A percentile compares a stretch with the other conserved stretches of the same genome.
Conservation (phyloP, 2,888 invertebrate species). For the Tineola bisselliella region DNA sequence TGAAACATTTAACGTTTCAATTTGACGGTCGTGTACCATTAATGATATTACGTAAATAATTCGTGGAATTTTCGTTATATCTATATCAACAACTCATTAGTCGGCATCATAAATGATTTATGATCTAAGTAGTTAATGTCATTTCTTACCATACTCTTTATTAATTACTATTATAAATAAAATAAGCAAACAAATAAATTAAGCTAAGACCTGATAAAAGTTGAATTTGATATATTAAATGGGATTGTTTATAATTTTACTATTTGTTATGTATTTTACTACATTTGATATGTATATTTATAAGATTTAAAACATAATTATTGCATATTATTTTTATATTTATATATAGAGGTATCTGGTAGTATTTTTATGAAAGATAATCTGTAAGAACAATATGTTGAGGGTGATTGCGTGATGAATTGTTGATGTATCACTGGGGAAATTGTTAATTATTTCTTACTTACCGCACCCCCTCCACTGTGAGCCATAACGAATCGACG, state of each 20-base stretch:
- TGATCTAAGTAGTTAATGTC: background rate
- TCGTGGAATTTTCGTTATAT: background rate
- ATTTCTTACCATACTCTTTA: background rate
- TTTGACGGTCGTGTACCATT: background rate
- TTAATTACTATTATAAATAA: background rate
- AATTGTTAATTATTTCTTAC: slow-evolving; percentile 5
- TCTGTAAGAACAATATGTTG: background rate
- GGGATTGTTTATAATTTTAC: too few species aligned
- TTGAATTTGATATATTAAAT: too few species aligned
- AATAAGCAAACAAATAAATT: background rate
- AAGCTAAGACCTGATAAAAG: too few species aligned
- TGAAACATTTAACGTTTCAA: background rate
- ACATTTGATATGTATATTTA: too few species aligned
- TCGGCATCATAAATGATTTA: background rate
- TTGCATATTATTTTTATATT: too few species aligned
- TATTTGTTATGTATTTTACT: too few species aligned
- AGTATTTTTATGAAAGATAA: background rate
- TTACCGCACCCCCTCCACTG: background rate
- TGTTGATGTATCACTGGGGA: background rate
- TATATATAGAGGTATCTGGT: too few species aligned
- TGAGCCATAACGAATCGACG: background rate
- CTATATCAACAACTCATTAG: background rate
- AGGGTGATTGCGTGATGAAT: slow-evolving; percentile 2
- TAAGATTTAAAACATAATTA: too few species aligned
- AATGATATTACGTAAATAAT: background rate